Base-by-base conservation (phyloP, 2,888 invertebrate genomes). In the Unio delphinus region DNA sequence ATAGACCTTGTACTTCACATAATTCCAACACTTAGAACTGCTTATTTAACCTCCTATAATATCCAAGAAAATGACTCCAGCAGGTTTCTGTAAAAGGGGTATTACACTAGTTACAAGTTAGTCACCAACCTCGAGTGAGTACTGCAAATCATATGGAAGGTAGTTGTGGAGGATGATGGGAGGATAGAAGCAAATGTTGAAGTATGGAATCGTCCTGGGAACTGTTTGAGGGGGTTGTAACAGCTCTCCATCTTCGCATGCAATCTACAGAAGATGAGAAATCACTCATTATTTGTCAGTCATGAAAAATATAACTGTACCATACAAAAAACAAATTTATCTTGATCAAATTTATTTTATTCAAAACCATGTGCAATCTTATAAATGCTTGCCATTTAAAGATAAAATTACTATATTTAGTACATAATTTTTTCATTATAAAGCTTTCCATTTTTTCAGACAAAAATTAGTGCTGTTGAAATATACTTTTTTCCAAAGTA, bases 91-190 rank as follows among this genome's bases (percentile, higher is more conserved):
- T 15, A 23, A 59, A 59, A 23, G 1, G 26, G n/a, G 59, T 11
- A 59, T 59, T n/a, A 59, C 17, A 45, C 45, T 45, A 45, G 45
- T 45, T 45, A 65, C 57, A n/a, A 18, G 56, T 54, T 28, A 56
- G 3, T 26, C 23, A 26, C 26, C 28, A 66, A 89, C 90, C 87
- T 89, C 87, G 17, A 90, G 78, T 20, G 88, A 83, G 67, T 94
- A 91, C 84, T 93, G 93, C 55, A 94, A 88, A 0, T 94, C 93
- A 88, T 94, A 94, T 0, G 95, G 95, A 59, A 95, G 91, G 54
- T 94, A 93, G 89, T 95, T 95, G 91, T 94, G 94, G 20, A 95
- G 90, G 7, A 93, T 92, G 28, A 95, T 90, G 0, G 95, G 94
- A 0, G 95, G 94, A 63, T 94, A 88, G n/a, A 95, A 91, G 59